phyloP scores from a whole-genome alignment of 2,113 vertebrate species.

The Nanorana parkeri region DNA sequence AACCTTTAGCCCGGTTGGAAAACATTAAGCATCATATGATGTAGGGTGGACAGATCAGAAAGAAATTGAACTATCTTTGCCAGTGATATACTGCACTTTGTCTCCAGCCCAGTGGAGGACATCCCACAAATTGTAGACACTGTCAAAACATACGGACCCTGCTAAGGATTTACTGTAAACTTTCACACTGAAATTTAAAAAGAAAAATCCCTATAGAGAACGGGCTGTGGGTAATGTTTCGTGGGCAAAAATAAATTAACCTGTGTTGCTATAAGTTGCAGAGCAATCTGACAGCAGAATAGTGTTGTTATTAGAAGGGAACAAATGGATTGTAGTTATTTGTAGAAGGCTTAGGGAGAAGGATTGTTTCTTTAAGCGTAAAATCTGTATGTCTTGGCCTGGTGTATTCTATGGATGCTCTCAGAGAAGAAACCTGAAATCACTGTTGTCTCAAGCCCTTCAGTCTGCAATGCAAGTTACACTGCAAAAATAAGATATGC shows the following conservation, averaged over 20 bases:
- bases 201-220: slow-evolving; percentile 3
- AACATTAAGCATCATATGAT: slow-evolving; percentile 44
- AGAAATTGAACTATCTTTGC: slow-evolving; percentile 56
- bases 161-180: slow-evolving; percentile 46
- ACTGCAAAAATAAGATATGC: no score
- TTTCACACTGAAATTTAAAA: slow-evolving; percentile 42
- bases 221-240: slow-evolving; percentile 7
- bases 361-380: neutral
- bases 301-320: slow-evolving; percentile 28
- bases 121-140: slow-evolving; percentile 49
- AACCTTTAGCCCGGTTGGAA: slow-evolving; percentile 46
- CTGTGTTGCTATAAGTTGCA: slow-evolving; percentile 13
- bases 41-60: slow-evolving; percentile 29
- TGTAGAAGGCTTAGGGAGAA: slow-evolving; percentile 9
- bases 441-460: no score
- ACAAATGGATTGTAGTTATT: slow-evolving; percentile 37
- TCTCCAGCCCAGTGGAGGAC: slow-evolving; percentile 42
- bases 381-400: no score
- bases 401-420: no score
- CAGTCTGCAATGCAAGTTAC: no score
- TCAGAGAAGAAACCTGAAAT: no score
- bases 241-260: slow-evolving; percentile 37
- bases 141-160: slow-evolving; percentile 52
- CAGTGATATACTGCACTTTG: slow-evolving; percentile 38
- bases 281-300: slow-evolving; percentile 8